Percentiles rank a stretch among this genome's conserved stretches.
Evolutionary conservation across 2,888 invertebrate species (phyloP).

Genomic region (Lepidochrysops patricia): DNA sequence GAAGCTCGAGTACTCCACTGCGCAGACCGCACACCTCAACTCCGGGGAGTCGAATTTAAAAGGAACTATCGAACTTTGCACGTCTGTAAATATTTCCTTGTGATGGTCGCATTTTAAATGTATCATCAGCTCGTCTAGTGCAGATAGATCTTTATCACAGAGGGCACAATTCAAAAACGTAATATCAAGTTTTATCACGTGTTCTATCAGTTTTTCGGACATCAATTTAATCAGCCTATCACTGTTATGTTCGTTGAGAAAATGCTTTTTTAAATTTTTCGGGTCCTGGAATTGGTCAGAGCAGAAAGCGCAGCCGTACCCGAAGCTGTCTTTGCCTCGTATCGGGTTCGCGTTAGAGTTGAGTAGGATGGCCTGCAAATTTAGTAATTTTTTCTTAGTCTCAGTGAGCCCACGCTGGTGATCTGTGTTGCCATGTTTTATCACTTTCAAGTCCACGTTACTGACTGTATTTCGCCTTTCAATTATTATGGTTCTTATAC

Average conservation of each 20-base stretch:
- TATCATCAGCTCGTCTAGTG: constrained; percentile 33
- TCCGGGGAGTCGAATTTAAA: constrained; percentile 46
- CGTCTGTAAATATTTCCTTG: constrained; percentile 33
- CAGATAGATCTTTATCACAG: constrained; percentile 32
- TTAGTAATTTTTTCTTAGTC: constrained; percentile 33
- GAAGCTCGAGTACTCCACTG: constrained; percentile 35
- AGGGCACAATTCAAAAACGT: constrained; percentile 40
- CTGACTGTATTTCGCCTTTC: constrained; percentile 26
- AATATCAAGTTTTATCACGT: constrained; percentile 44
- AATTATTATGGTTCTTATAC: constrained; percentile 32
- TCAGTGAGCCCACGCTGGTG: constrained; percentile 22
- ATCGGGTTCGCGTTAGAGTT: constrained; percentile 48
- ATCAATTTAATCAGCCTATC: constrained; percentile 34
- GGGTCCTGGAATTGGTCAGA: constrained; percentile 34
- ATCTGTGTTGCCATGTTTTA: constrained; percentile 15
- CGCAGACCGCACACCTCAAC: constrained; percentile 41
- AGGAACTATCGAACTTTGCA: constrained; percentile 43
- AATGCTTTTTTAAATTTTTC: constrained; percentile 38
- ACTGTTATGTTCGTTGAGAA: constrained; percentile 38
- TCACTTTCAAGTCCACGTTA: constrained; percentile 34
- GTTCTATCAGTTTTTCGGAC: constrained; percentile 31
- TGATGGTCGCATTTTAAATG: constrained; percentile 36
- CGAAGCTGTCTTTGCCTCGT: constrained; percentile 34
- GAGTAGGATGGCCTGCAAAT: constrained; percentile 36
- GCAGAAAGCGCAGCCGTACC: constrained; percentile 43